phyloP scores from a whole-genome alignment of 2,113 vertebrate species.

The Fukomys damarensis region DNA sequence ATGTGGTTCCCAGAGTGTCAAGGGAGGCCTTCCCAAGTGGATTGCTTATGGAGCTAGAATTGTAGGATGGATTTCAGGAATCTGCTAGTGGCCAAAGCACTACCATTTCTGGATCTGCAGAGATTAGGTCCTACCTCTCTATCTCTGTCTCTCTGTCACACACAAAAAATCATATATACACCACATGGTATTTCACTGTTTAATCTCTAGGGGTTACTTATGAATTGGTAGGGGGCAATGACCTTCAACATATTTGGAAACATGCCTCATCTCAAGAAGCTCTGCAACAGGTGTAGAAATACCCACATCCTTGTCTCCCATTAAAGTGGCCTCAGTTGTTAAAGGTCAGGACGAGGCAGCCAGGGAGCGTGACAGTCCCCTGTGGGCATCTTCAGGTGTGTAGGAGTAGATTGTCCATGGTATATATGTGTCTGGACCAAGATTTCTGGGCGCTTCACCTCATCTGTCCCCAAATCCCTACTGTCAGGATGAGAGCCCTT shows the following conservation, averaged over 20 bases:
- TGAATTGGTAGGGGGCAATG: neutral
- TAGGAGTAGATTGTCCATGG: neutral
- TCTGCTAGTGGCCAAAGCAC: conserved; percentile 7
- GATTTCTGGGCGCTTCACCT: neutral
- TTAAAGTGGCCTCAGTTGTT: neutral
- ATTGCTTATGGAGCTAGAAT: neutral
- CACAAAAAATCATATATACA: neutral
- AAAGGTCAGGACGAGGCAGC: neutral
- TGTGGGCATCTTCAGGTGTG: neutral
- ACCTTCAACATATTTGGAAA: neutral
- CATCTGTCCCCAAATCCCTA: neutral
- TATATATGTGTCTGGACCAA: neutral
- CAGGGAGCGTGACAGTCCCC: neutral
- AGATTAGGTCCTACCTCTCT: neutral
- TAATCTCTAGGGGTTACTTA: neutral
- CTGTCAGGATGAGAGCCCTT: neutral
- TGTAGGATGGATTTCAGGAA: conserved; percentile 21
- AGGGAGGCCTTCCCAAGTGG: neutral
- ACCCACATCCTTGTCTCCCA: neutral
- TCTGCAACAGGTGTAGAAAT: neutral
- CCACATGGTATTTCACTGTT: neutral
- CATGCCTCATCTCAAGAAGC: neutral
- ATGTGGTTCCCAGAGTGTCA: neutral
- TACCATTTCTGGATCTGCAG: neutral
- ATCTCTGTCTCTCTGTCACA: neutral